Conservation (phyloP, 2,888 invertebrate genomes). For the Cotesia congregata region DNA sequence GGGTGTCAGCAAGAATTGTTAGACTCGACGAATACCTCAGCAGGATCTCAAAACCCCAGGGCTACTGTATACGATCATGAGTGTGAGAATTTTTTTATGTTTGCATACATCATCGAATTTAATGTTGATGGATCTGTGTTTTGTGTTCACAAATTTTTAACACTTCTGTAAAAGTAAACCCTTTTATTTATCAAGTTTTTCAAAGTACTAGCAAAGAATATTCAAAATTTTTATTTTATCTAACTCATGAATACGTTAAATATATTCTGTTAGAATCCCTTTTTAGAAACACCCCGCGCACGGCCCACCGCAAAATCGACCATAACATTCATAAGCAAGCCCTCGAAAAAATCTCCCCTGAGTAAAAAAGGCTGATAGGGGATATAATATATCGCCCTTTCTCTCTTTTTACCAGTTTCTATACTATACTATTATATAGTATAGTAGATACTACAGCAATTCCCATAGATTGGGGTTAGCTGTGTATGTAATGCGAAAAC, state of each 20-base stretch:
- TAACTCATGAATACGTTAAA: background rate
- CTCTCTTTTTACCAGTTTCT: background rate
- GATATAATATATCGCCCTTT: background rate
- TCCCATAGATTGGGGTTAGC: constrained; percentile 8
- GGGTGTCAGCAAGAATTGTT: constrained; percentile 58
- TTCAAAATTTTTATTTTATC: background rate
- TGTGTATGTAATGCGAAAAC: constrained; percentile 21
- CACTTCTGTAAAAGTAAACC: too few relatives aligned
- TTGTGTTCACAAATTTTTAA: too few relatives aligned
- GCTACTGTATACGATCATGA: constrained; percentile 54
- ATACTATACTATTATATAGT: background rate
- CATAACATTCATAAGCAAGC: constrained; percentile 62
- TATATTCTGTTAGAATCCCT: constrained; percentile 7
- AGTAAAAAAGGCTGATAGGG: constrained; percentile 11
- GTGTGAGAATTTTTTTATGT: constrained; percentile 56
- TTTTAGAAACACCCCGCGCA: constrained; percentile 40
- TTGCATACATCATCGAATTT: constrained; percentile 13
- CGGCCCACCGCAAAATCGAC: constrained; percentile 55
- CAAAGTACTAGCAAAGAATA: background rate
- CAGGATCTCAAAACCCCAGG: constrained; percentile 55
- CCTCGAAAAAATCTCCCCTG: constrained; percentile 41
- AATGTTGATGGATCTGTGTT: background rate
- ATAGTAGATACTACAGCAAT: background rate
- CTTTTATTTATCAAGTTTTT: too few relatives aligned
- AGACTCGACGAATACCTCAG: constrained; percentile 61